Percentiles rank a stretch among this genome's conserved stretches.
Evolutionary conservation across 2,888 invertebrate species (phyloP).

Genomic region (Ophion obscuratus): DNA sequence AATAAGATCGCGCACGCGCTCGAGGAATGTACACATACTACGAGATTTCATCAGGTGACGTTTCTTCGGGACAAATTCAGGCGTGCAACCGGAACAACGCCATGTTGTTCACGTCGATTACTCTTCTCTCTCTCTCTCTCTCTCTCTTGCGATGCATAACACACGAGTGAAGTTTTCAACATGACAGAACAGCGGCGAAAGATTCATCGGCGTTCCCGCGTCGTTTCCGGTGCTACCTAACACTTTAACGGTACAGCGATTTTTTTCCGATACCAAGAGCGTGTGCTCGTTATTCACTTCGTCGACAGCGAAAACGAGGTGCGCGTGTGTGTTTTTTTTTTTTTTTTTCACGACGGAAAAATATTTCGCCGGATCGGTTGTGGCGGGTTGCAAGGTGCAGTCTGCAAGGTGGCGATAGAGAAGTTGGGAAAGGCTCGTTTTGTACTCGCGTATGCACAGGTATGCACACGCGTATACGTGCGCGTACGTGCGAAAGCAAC

Average conservation of each 20-base stretch:
- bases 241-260: background rate
- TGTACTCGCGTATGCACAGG: background rate
- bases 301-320: background rate
- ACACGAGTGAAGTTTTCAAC: background rate
- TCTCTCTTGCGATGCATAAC: background rate
- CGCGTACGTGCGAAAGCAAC: background rate
- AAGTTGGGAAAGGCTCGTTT: constrained; percentile 36
- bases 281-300: background rate
- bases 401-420: constrained; percentile 48
- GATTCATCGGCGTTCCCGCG: background rate
- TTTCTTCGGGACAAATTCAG: constrained; percentile 24
- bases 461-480: background rate
- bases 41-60: constrained; percentile 52
- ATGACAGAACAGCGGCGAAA: background rate
- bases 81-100: constrained; percentile 46
- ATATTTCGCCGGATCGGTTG: background rate
- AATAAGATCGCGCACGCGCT: background rate
- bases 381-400: constrained; percentile 40
- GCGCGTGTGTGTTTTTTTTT: background rate
- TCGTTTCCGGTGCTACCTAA: background rate
- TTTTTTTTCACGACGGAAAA: background rate
- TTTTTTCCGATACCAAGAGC: background rate
- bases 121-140: constrained; percentile 11
- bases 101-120: constrained; percentile 54
- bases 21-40: background rate